Conservation (phyloP, 1,140 invertebrate genomes). For the Myzus persicae region DNA sequence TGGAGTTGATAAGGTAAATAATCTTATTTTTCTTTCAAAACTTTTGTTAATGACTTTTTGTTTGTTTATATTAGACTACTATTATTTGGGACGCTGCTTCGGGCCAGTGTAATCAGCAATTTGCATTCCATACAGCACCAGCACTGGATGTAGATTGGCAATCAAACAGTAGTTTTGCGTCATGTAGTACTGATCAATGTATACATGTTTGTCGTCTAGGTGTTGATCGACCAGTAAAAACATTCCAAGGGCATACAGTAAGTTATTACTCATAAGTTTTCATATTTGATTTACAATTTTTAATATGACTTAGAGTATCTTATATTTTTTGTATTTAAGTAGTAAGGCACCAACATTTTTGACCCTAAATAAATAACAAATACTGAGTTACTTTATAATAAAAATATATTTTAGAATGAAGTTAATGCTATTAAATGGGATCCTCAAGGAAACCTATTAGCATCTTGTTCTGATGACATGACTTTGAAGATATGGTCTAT, state of each 20-base stretch:
- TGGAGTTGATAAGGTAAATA: conserved; percentile 76
- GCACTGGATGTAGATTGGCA: conserved; percentile 99
- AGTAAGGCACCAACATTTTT: neutral
- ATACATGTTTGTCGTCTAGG: conserved; percentile 97
- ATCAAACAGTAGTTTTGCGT: conserved; percentile 95
- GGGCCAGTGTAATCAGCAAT: conserved; percentile 96
- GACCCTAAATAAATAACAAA: neutral
- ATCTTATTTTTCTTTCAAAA: neutral
- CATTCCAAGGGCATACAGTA: conserved; percentile 96
- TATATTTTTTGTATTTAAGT: neutral
- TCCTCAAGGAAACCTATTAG: conserved; percentile 94
- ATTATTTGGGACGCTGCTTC: conserved; percentile 99
- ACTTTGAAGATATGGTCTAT: conserved; percentile 99
- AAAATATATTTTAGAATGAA: conserved; percentile 83
- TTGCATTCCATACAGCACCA: conserved; percentile 96
- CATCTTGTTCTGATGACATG: conserved; percentile 99
- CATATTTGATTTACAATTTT: neutral
- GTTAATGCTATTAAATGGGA: conserved; percentile 99
- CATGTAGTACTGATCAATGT: conserved; percentile 98
- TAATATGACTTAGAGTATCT: neutral
- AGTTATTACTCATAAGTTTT: no score
- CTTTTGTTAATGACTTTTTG: neutral
- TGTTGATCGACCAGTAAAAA: conserved; percentile 94
- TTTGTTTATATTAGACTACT: conserved; percentile 77
- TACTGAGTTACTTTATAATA: neutral